Conservation (phyloP, 2,888 invertebrate species). For the Drosophila testacea region DNA sequence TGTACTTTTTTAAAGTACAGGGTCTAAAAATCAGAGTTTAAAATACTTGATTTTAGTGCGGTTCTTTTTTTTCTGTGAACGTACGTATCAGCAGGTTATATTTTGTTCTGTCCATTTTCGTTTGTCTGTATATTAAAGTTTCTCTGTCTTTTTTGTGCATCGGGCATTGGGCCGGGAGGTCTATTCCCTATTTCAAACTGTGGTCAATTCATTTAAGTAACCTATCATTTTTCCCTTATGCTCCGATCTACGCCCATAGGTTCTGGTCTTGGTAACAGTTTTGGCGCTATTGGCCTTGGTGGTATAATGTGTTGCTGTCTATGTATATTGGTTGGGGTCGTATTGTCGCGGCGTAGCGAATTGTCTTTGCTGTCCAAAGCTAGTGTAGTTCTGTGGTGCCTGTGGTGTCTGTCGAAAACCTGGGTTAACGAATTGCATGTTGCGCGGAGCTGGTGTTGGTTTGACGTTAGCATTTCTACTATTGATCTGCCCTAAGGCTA, state of each 20-base stretch:
- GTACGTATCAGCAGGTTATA: not conserved
- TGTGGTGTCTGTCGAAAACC: not conserved
- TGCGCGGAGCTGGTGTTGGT: not conserved
- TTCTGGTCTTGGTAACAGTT: not conserved
- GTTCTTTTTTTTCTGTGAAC: too few relatives aligned
- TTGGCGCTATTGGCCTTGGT: not conserved
- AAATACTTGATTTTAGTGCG: too few relatives aligned
- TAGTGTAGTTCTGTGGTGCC: not conserved
- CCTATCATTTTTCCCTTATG: not conserved
- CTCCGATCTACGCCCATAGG: not conserved
- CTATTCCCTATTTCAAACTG: not conserved
- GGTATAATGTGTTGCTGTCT: not conserved
- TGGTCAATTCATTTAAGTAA: conserved; percentile 6
- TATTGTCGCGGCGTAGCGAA: not conserved
- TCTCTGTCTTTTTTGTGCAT: not conserved
- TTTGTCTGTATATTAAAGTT: not conserved
- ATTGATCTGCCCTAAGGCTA: not conserved
- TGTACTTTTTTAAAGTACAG: too few relatives aligned
- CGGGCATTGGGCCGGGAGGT: not conserved
- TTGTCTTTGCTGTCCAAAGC: not conserved
- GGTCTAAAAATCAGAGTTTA: too few relatives aligned
- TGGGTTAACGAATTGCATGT: not conserved
- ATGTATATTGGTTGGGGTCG: not conserved
- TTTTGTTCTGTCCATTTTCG: not conserved
- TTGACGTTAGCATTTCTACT: not conserved